Evolutionary conservation across 2,888 invertebrate species (phyloP), one percentile per base, ranked within the genome.

Genomic region (Lordiphosa fenestrarum): DNA sequence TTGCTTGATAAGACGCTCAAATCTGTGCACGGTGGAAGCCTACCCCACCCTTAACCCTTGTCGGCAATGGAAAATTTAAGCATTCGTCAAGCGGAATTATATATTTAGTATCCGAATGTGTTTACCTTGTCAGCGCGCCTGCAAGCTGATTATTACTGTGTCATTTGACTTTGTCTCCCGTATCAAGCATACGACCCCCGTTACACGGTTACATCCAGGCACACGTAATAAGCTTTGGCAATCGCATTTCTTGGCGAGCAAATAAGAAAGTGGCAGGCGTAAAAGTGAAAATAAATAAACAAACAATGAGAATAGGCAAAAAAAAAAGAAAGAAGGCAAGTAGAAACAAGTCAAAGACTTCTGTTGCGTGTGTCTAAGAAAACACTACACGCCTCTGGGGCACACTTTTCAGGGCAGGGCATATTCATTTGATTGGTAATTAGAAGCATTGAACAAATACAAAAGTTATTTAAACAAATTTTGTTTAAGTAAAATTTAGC

Each of bases 111-210:
- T 9, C 9, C 7, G 25, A 25, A 33, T 21, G 30, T 37, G 25
- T 46, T 64, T 50, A 60, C 64, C 58, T 66, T 82, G 76, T 80
- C 60, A 72, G 66, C 61, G 66, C 61, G 84, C 74, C 77, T 76
- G 69, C 73, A 51, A 65, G 72, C 76, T 73, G 84, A 77, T 84
- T 84, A 84, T 84, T 84, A 77, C 78, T 66, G 71, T 68, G 77
- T 61, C 73, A 66, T 62, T 65, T 53, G 81, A 48, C 51, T 61
- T 47, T 44, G 33, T 44, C 30, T 2, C 30, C 60, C 57, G 69
- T 60, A 80, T 72, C 59, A 70, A 81, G 84, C 41, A 84, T 84
- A 84, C 84, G 77, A 67, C 82, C 61, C 66, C 65, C 35, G 66
- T 13, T 47, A 62, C 56, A 40, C 49, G 41, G 48, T 41, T 46